phyloP scores from a whole-genome alignment of 2,797 vertebrate species.

The Myotis vivesi region DNA sequence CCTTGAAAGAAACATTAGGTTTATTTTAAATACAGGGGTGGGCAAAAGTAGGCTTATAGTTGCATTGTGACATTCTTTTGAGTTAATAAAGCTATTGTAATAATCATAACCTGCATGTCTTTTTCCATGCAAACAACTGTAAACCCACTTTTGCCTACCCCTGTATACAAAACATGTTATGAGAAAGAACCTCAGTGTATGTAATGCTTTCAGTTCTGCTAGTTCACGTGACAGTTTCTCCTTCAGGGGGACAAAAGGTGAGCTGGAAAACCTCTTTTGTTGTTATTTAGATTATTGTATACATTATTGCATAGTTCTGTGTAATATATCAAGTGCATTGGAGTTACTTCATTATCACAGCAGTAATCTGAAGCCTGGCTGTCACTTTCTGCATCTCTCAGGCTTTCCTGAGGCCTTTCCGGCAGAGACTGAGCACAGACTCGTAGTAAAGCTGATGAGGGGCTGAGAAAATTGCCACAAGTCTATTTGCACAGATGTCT shows the following conservation, averaged over 20 bases:
- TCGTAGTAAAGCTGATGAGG: neutral
- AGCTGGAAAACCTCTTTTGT: neutral
- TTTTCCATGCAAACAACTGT: too few species aligned
- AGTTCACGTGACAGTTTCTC: neutral
- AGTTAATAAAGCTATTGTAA: too few species aligned
- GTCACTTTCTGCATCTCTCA: neutral
- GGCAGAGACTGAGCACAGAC: neutral
- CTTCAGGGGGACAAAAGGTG: neutral
- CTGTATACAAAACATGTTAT: neutral
- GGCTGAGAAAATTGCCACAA: neutral
- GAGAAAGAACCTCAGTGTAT: neutral
- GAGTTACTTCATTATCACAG: neutral
- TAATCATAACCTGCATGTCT: too few species aligned
- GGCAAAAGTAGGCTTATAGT: too few species aligned
- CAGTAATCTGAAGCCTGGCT: neutral
- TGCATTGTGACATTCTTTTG: too few species aligned
- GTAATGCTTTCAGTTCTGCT: neutral
- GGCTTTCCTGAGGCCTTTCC: neutral
- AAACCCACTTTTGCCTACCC: too few species aligned
- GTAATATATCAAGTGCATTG: neutral
- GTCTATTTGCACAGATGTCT: neutral
- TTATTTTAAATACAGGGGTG: neutral
- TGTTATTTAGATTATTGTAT: neutral
- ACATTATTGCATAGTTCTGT: neutral
- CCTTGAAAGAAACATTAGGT: neutral